These are phyloP conservation scores for Cranoglanis bouderius DNA, from an alignment of 2,113 vertebrate genomes.

Conservation along the genomic window DNA sequence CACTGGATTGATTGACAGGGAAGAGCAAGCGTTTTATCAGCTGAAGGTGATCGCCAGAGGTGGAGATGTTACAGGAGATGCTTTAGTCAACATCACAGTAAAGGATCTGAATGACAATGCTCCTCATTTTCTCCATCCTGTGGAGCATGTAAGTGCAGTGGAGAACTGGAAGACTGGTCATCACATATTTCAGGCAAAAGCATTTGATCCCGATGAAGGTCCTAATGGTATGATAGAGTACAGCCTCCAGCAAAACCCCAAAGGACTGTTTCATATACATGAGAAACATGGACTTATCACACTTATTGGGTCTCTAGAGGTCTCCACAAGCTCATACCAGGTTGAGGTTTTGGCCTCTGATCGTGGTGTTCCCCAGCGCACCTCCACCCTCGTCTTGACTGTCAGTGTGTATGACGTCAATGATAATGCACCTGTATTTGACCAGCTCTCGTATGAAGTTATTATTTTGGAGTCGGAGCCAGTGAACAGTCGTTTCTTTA, in stretches of 20 bases:
- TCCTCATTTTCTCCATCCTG: conserved; percentile 83
- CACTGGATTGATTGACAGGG: conserved; percentile 85
- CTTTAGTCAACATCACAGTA: conserved; percentile 90
- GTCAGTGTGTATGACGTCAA: conserved; percentile 95
- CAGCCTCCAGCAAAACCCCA: conserved; percentile 89
- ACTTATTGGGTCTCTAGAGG: conserved; percentile 82
- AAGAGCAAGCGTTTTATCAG: conserved; percentile 91
- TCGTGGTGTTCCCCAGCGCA: conserved; percentile 85
- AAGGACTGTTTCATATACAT: conserved; percentile 83
- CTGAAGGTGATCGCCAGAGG: conserved; percentile 90
- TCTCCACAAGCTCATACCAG: conserved; percentile 87
- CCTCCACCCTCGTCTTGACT: conserved; percentile 84
- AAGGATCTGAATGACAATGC: conserved; percentile 96
- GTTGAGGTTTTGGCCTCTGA: conserved; percentile 88
- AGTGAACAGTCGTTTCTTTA: conserved; percentile 95
- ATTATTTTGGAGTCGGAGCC: conserved; percentile 88
- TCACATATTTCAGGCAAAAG: conserved; percentile 90
- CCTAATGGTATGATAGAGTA: conserved; percentile 87
- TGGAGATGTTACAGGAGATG: conserved; percentile 86
- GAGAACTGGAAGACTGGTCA: conserved; percentile 95
- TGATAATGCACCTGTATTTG: conserved; percentile 92
- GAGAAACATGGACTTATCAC: conserved; percentile 86
- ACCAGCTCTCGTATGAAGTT: conserved; percentile 94
- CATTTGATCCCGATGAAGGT: conserved; percentile 89
- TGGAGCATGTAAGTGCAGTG: conserved; percentile 90